A percentile compares a stretch with the other conserved stretches of the same genome.
Evolutionary conservation across 2,113 vertebrate species (phyloP).

Genomic region (Syngnathus floridae): DNA sequence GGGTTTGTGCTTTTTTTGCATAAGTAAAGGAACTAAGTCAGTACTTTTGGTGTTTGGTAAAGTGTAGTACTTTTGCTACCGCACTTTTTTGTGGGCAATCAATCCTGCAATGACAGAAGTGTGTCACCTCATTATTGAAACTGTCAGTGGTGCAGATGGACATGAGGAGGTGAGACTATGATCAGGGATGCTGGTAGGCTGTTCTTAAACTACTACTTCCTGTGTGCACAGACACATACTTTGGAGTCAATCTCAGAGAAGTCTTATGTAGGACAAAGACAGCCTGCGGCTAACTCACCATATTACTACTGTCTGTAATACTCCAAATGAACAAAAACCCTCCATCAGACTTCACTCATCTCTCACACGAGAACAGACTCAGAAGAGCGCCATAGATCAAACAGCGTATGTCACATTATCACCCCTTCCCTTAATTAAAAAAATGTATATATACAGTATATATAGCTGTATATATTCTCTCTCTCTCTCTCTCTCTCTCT

Average conservation of each 20-base stretch:
- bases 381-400: constrained; percentile 55
- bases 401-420: constrained; percentile 50
- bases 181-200: constrained; percentile 46
- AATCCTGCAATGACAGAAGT: constrained; percentile 14
- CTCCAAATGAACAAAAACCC: constrained; percentile 39
- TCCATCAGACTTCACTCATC: constrained; percentile 62
- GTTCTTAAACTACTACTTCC: constrained; percentile 47
- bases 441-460: neutral
- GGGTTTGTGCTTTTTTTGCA: too few relatives aligned
- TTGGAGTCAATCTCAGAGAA: constrained; percentile 45
- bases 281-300: constrained; percentile 46
- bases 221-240: constrained; percentile 31
- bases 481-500: too few relatives aligned
- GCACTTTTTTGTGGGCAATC: neutral
- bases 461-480: too few relatives aligned
- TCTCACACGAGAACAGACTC: constrained; percentile 47
- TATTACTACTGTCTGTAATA: constrained; percentile 49
- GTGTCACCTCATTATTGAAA: constrained; percentile 57
- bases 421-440: constrained; percentile 34
- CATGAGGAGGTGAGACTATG: constrained; percentile 32
- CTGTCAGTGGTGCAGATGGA: constrained; percentile 39
- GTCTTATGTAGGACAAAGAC: constrained; percentile 64
- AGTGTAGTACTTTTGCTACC: neutral
- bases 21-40: neutral
- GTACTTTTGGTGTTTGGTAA: neutral